A percentile compares a stretch with the other conserved stretches of the same genome.
phyloP scores from a whole-genome alignment of 2,113 vertebrate species.

The Tenebrosternarchus preto region DNA sequence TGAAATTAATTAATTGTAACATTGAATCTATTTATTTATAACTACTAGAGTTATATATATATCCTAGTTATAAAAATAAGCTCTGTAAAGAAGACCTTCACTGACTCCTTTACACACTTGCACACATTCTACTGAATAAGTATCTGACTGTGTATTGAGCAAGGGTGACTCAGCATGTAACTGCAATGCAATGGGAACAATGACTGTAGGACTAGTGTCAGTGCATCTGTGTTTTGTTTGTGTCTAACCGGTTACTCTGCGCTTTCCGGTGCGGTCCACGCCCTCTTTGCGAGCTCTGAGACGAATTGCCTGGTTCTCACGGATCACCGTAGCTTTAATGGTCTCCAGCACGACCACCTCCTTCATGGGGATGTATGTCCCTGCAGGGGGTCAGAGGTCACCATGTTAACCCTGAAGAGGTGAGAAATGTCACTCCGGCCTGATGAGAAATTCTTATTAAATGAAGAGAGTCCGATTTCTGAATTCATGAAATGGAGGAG shows the following conservation, averaged over 20 bases:
- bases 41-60: too few species aligned
- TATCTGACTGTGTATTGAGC: too few species aligned
- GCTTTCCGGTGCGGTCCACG: slow-evolving; percentile 72
- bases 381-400: slow-evolving; percentile 59
- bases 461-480: too few species aligned
- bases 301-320: slow-evolving; percentile 86
- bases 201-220: too few species aligned
- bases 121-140: too few species aligned
- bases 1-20: not conserved
- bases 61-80: not conserved
- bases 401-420: not conserved
- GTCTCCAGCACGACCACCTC: slow-evolving; percentile 84
- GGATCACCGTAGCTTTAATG: slow-evolving; percentile 83
- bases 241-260: slow-evolving; percentile 78
- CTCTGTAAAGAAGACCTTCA: too few species aligned
- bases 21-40: too few species aligned
- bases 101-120: too few species aligned
- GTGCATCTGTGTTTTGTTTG: not conserved
- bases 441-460: not conserved
- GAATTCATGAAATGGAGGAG: too few species aligned
- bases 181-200: too few species aligned
- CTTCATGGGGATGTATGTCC: slow-evolving; percentile 87
- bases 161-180: too few species aligned
- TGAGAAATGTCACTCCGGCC: not conserved
- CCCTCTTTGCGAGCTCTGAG: slow-evolving; percentile 86